These are phyloP conservation scores for Oeneis ivallda DNA, from an alignment of 2,888 invertebrate genomes.

Conservation along the genomic window DNA sequence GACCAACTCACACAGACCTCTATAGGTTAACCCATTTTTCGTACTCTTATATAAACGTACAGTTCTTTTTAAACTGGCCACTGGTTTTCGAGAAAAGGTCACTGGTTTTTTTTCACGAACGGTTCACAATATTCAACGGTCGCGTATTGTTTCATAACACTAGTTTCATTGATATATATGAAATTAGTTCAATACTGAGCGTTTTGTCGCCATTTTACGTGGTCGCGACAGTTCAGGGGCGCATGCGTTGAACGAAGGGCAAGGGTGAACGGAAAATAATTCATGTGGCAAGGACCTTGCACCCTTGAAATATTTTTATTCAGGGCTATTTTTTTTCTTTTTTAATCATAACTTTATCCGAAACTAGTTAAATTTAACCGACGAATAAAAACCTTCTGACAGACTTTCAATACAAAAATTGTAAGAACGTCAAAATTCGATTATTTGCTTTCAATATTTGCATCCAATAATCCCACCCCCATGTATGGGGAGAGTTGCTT, in stretches of 20 bases:
- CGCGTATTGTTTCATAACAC: constrained; percentile 30
- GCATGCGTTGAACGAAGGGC: constrained; percentile 69
- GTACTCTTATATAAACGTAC: background rate
- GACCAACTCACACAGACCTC: constrained; percentile 53
- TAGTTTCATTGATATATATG: constrained; percentile 23
- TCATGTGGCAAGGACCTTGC: constrained; percentile 37
- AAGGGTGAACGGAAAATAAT: constrained; percentile 56
- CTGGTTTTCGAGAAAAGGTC: constrained; percentile 5
- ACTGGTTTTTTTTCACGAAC: background rate
- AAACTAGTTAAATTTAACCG: too few species aligned
- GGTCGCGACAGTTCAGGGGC: constrained; percentile 41
- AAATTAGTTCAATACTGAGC: constrained; percentile 34
- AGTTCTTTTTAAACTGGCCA: constrained; percentile 31
- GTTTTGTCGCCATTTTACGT: constrained; percentile 60
- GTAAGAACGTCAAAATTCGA: too few species aligned
- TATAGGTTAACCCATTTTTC: background rate
- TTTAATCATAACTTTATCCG: too few species aligned
- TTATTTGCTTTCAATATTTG: too few species aligned
- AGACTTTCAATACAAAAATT: too few species aligned
- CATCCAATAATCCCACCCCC: too few species aligned
- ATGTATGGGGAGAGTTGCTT: too few species aligned
- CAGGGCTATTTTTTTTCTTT: too few species aligned
- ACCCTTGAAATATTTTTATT: constrained; percentile 25
- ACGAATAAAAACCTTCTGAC: too few species aligned
- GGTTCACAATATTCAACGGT: constrained; percentile 14